phyloP scores from a whole-genome alignment of 1,140 invertebrate species.

The Sinonovacula constricta region DNA sequence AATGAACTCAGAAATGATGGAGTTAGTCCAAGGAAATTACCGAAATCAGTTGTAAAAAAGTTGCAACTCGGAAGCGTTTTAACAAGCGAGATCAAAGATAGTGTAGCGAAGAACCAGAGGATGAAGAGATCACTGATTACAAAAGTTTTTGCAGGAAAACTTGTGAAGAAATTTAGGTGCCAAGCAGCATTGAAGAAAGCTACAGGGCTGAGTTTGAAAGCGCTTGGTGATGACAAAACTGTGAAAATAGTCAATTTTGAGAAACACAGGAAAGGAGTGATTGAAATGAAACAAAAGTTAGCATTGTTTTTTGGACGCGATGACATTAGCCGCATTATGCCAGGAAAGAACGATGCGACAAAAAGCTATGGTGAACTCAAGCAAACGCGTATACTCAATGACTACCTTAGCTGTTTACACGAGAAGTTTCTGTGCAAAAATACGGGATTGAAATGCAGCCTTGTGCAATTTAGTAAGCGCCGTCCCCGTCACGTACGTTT shows the following conservation, averaged over 20 bases:
- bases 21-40: neutral
- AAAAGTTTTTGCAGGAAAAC: neutral
- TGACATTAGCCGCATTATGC: neutral
- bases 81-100: neutral
- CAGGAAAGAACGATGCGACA: conserved; percentile 33
- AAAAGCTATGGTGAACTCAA: neutral
- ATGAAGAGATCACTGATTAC: neutral
- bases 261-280: neutral
- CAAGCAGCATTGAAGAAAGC: neutral
- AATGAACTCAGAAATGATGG: too few relatives aligned
- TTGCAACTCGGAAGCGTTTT: neutral
- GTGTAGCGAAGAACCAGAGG: neutral
- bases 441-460: neutral
- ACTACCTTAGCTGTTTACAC: too few relatives aligned
- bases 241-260: neutral
- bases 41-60: neutral
- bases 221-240: neutral
- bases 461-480: neutral
- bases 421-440: neutral
- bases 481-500: neutral
- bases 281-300: conserved; percentile 8
- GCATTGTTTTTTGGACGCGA: conserved; percentile 12
- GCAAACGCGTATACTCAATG: too few relatives aligned
- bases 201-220: neutral
- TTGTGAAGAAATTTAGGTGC: conserved; percentile 27